Base-by-base conservation (phyloP, 1,140 invertebrate species). In the Wiebesia pumilae region DNA sequence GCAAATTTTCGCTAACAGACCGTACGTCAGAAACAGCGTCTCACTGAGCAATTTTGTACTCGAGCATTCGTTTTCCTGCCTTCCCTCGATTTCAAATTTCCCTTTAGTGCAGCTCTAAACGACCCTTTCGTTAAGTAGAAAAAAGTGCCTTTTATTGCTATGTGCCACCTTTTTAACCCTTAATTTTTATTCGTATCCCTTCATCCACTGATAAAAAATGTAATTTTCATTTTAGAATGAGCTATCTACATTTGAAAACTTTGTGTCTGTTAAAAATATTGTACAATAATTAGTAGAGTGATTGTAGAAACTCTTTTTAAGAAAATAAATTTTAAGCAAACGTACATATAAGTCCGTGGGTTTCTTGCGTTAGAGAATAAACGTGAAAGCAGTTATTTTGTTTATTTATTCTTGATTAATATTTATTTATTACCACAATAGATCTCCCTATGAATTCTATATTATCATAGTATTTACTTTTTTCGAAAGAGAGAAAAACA, bases 21-120 rank as follows among this genome's bases (percentile, higher is more conserved):
- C 78, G 43, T 62, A 77, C 81, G 88, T 89, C 90, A 89, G 78
- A 75, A 88, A 81, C 90, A 89, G 86, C 86, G 86, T 30, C 54
- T n/a, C 21, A 73, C 69, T 19, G 62, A 84, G 75, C 30, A 79
- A 84, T 84, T 84, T 84, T 75, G 69, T 75, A 81, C 54, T 65
- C 62, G 58, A 69, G 73, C 33, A 38, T 69, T 77, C 73, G 69
- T 86, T 81, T 82, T 71, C 51, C n/a, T 62, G n/a, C 21, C 9
- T 16, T 54, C 69, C 19, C 69, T 58, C 73, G 83, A 65, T 62
- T 9, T 78, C 81, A 0, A 67, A 6, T 51, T 69, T 62, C 67
- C 54, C 65, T 79, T 54, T 75, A n/a, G 65, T 14, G 12, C 47
- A 24, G 19, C 77, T 9, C 62, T 67, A 69, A 69, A 14, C 77